A percentile compares a stretch with the other conserved stretches of the same genome.
phyloP scores from a whole-genome alignment of 2,888 invertebrate species.

The Drosophila prolongata region DNA sequence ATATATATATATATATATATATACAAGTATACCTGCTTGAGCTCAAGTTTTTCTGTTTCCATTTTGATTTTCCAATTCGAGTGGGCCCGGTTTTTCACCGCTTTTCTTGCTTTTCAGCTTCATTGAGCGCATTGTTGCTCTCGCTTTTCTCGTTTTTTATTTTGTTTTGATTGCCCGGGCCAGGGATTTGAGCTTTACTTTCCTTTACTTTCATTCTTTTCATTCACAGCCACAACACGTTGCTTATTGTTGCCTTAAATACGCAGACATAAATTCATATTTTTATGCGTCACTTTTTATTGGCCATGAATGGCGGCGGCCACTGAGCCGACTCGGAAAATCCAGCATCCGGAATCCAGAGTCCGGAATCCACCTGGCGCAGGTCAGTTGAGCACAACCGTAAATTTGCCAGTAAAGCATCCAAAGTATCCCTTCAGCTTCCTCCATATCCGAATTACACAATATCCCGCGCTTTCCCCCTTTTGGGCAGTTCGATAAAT shows the following conservation, averaged over 20 bases:
- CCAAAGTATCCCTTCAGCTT: slow-evolving; percentile 22
- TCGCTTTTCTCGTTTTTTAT: slow-evolving; percentile 31
- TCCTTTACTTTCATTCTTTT: slow-evolving; percentile 9
- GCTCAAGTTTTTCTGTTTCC: slow-evolving; percentile 44
- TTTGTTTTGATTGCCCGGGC: slow-evolving; percentile 41
- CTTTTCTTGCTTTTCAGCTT: slow-evolving; percentile 67
- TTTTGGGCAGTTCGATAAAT: slow-evolving; percentile 28
- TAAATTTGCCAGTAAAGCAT: slow-evolving; percentile 40
- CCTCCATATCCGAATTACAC: slow-evolving; percentile 2
- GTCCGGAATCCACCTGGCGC: slow-evolving; percentile 21
- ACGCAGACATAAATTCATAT: slow-evolving; percentile 74
- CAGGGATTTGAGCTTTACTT: slow-evolving; percentile 34
- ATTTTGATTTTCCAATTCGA: slow-evolving; percentile 77
- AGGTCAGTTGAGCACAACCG: slow-evolving; percentile 26
- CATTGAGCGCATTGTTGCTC: slow-evolving; percentile 69
- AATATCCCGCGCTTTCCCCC: not conserved
- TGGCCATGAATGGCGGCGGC: slow-evolving; percentile 57
- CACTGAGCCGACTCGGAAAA: slow-evolving; percentile 3
- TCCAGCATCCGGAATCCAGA: not conserved
- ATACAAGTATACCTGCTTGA: slow-evolving; percentile 58
- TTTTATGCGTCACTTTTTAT: slow-evolving; percentile 73
- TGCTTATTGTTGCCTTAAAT: slow-evolving; percentile 72
- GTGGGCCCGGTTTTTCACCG: slow-evolving; percentile 32
- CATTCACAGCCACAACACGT: slow-evolving; percentile 11
- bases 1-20: slow-evolving; percentile 26